Evolutionary conservation across 2,797 vertebrate species (phyloP), one percentile per base, ranked within the genome.

Genomic region (Oreochromis grahami): DNA sequence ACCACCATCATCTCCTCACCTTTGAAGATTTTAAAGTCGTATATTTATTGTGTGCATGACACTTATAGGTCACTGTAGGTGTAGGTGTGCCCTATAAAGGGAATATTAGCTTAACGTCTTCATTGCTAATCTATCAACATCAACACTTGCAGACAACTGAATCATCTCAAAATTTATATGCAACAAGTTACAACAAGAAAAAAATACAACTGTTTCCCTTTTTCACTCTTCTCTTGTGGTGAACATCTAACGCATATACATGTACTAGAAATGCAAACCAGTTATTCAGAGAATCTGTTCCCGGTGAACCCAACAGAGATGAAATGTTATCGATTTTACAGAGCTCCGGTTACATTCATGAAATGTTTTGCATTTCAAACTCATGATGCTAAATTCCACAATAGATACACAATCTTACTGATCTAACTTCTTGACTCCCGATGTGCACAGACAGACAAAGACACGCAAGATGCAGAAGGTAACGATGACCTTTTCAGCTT

Each of bases 401-500:
- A 76, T 41, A 79, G 85, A 92, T 52, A 56, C 65, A 87, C 24
- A 78, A 89, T 92, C 90, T 80, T 26, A 15, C 72, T 77, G 79
- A 70, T 36, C 41, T 15, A 76, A 86, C 45, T 79, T 85, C 78
- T 43, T 82, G 81, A 79, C 84, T 87, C 58, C 77, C 80, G 70
- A 79, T 63, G 34, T 17, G 48, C 41, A 76, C 70, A 87, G 52
- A 34, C 32, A 38, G 80, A 89, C 86, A 88, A 63, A 88, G 82
- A 78, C 77, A 52, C 29, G 60, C 53, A 84, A 82, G 79, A 83
- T 34, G 58, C 36, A 87, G 85, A 93, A 76, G 90, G 90, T 93
- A 92, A 89, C 26, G 86, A 65, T 89, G 91, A 94, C 92, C 91
- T 96, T 93, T 93, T 90, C 92, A 88, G 84, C 48, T 2, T 87